Percentiles rank a stretch among this genome's conserved stretches.
Conservation (phyloP, 2,797 vertebrate genomes). For the Myotis findleyi region DNA sequence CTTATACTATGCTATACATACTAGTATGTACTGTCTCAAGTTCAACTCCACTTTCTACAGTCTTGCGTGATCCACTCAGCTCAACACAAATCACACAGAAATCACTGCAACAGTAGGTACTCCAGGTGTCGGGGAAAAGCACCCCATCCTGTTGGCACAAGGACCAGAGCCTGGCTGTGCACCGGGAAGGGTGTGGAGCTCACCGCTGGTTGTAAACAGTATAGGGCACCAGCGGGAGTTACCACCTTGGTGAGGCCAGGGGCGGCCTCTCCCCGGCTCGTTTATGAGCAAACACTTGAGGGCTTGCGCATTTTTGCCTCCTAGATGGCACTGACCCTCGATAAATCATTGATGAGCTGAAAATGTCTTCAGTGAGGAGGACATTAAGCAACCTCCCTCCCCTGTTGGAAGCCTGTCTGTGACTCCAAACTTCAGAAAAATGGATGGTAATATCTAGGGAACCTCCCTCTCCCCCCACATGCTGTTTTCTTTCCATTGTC, state of each 20-base stretch:
- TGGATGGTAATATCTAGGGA: background rate
- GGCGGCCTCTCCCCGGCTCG: background rate
- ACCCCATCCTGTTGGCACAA: background rate
- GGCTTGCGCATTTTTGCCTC: background rate
- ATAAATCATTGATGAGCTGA: background rate
- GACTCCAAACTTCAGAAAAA: background rate
- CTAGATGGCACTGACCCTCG: background rate
- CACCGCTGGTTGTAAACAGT: rapidly evolving
- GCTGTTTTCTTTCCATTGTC: background rate
- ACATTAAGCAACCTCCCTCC: background rate
- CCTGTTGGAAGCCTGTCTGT: background rate
- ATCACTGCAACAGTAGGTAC: background rate
- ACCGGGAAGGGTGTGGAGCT: rapidly evolving
- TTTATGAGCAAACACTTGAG: background rate
- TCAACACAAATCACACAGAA: background rate
- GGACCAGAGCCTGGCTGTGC: background rate
- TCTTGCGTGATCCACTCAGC: background rate
- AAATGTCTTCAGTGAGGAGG: background rate
- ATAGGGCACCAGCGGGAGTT: rapidly evolving
- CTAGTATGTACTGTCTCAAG: background rate
- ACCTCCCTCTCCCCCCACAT: rapidly evolving
- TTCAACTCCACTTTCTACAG: background rate
- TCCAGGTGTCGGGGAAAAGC: background rate
- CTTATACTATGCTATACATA: rapidly evolving
- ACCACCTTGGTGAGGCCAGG: rapidly evolving